Base-by-base conservation (phyloP, 1,140 invertebrate genomes). In the Vanessa atalanta region DNA sequence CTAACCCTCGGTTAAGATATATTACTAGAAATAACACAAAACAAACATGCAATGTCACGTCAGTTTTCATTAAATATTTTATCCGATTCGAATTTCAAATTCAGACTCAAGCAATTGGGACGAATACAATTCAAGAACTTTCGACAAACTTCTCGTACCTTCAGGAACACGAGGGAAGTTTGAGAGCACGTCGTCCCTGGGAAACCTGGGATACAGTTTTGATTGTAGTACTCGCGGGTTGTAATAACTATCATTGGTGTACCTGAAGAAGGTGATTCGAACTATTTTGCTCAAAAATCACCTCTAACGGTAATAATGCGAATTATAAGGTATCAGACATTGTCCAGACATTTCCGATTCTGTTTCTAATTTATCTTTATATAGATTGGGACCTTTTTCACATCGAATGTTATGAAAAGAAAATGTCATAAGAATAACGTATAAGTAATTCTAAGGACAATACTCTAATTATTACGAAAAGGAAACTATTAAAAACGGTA, bases 171-270 rank as follows among this genome's bases (percentile, higher is more conserved):
- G 57, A 37, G 57, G 15, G n/a, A 61, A 61, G 57, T 61, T 61
- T 61, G 15, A 37, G 57, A 61, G 57, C 57, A 61, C 57, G 57
- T 61, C 31, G 55, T 60, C 11, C 23, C 57, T 15, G 57, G 26
- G 16, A 57, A 61, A 16, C 57, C 57, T 15, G 48, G 57, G 57
- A 61, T 37, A 61, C 57, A 61, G 57, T 61, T 61, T 61, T 61
- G 57, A 61, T 61, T 61, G 57, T 20, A 55, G 53, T 61, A 61
- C 53, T 57, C 16, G 26, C 26, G 31, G 57, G 57, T 61, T 37
- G 31, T 61, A 37, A 23, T 60, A 60, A 61, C 57, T 61, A 61
- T n/a, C 57, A 31, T 37, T 14, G 55, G 16, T 61, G 26, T 16
- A 37, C 57, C 31, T 15, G 23, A 9, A 13, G 57, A 8, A 1